These are phyloP conservation scores for Salvator merianae DNA, from an alignment of 2,113 vertebrate species.

Conservation along the genomic window DNA sequence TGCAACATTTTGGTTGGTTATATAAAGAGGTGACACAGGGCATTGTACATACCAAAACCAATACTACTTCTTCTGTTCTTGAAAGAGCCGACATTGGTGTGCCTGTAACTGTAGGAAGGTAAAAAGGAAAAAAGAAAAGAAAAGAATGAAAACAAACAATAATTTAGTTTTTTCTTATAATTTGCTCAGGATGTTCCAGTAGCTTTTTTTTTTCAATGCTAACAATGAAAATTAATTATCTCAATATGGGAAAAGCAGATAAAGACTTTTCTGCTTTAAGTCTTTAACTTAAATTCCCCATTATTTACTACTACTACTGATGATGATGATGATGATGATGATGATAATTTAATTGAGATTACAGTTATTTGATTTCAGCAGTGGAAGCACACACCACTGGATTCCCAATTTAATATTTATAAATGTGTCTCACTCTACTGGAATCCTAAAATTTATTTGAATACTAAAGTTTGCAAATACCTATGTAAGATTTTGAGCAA, in stretches of 20 bases:
- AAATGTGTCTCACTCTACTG: background rate
- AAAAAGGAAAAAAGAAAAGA: conserved; percentile 30
- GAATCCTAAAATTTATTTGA: background rate
- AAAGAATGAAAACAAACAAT: conserved; percentile 12
- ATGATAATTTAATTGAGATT: too few relatives aligned
- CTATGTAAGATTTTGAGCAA: background rate
- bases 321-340: too few relatives aligned
- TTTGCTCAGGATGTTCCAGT: background rate
- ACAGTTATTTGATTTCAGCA: too few relatives aligned
- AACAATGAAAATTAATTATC: background rate
- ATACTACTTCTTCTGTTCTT: conserved; percentile 39
- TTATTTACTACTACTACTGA: too few relatives aligned
- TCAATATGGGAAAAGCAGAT: background rate
- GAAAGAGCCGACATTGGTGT: conserved; percentile 12
- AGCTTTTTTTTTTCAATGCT: background rate
- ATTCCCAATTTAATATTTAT: background rate
- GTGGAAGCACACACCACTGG: background rate
- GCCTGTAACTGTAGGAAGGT: conserved; percentile 34
- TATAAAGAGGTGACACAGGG: conserved; percentile 25
- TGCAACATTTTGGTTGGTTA: conserved; percentile 30
- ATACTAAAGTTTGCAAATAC: background rate
- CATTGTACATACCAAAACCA: conserved; percentile 39
- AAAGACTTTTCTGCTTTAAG: too few relatives aligned
- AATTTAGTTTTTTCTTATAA: background rate
- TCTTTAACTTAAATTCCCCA: too few relatives aligned